Percentiles rank a stretch among this genome's conserved stretches.
These are phyloP conservation scores for Nomada flava DNA, from an alignment of 2,888 invertebrate genomes.

Conservation along the genomic window DNA sequence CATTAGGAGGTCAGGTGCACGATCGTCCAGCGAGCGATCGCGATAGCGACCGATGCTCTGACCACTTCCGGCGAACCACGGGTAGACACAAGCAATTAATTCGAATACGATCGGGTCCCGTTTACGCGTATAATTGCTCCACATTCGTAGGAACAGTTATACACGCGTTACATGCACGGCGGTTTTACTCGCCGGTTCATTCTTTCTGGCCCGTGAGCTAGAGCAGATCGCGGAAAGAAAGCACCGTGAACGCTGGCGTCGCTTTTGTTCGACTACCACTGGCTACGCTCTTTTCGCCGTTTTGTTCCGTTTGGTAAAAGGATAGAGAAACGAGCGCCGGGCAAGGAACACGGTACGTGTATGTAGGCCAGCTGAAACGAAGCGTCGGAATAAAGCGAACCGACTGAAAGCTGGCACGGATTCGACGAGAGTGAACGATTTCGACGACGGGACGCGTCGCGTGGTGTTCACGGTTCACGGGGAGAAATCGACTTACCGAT, in stretches of 20 bases:
- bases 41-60: background rate
- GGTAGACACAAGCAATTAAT: constrained; percentile 45
- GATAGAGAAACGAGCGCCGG: constrained; percentile 42
- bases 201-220: constrained; percentile 12
- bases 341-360: constrained; percentile 37
- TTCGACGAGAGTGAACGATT: constrained; percentile 43
- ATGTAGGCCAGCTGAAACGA: constrained; percentile 57
- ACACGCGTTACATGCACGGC: background rate
- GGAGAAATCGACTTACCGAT: constrained; percentile 17
- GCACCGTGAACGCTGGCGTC: constrained; percentile 10
- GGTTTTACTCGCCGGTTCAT: constrained; percentile 1
- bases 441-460: constrained; percentile 13
- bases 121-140: constrained; percentile 59
- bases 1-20: constrained; percentile 4
- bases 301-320: constrained; percentile 57
- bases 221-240: constrained; percentile 7
- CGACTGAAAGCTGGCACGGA: constrained; percentile 42
- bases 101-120: constrained; percentile 48
- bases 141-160: constrained; percentile 57
- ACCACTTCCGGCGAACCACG: constrained; percentile 29
- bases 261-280: constrained; percentile 41
- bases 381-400: constrained; percentile 52
- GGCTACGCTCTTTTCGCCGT: constrained; percentile 33
- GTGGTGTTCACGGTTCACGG: constrained; percentile 30
- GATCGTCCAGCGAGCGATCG: constrained; percentile 6